phyloP scores from a whole-genome alignment of 2,888 invertebrate genomes.

The Cylloceria caligata region DNA sequence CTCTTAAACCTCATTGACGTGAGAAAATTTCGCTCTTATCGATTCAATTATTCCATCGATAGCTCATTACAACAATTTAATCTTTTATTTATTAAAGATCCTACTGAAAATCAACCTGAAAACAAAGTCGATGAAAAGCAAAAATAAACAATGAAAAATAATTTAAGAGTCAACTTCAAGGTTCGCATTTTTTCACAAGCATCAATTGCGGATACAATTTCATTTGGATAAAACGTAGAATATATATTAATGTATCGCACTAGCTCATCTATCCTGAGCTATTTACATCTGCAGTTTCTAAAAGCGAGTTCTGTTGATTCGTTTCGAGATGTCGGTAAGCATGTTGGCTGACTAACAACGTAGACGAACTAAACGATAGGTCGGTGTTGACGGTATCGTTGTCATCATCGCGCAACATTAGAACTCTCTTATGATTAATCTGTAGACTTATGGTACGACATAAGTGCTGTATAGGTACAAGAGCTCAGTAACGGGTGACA shows the following conservation, averaged over 20 bases:
- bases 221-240: not conserved
- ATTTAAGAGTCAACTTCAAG: no score
- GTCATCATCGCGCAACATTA: not conserved
- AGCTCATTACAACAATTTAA: not conserved
- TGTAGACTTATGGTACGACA: conserved; percentile 32
- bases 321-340: no score
- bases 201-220: not conserved
- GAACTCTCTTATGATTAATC: conserved; percentile 36
- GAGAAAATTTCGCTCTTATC: conserved; percentile 38
- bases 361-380: not conserved
- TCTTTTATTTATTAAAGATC: not conserved
- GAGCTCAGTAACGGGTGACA: conserved; percentile 34
- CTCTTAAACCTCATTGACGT: conserved; percentile 42
- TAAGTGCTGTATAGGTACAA: conserved; percentile 40
- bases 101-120: not conserved
- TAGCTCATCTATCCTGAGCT: no score
- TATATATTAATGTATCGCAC: no score
- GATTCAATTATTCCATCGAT: conserved; percentile 17
- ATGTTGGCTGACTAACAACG: no score
- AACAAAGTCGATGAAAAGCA: not conserved
- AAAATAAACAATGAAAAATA: not conserved
- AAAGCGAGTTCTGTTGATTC: no score
- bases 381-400: not conserved
- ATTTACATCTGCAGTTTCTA: no score
- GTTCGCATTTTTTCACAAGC: not conserved